phyloP scores from a whole-genome alignment of 2,888 invertebrate species.

The Amphipyra berbera region DNA sequence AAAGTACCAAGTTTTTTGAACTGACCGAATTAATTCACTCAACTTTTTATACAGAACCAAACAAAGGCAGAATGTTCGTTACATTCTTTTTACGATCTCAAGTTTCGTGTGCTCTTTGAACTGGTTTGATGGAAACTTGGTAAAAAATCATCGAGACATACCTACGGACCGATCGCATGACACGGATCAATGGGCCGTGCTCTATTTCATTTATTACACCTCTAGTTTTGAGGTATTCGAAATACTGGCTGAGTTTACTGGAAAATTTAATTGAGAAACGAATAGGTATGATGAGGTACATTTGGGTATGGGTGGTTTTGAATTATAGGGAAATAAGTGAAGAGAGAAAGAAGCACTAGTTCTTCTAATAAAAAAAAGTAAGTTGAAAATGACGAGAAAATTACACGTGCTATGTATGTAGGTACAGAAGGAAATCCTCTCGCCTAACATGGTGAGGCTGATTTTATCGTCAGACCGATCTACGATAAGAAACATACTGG shows the following conservation, averaged over 20 bases:
- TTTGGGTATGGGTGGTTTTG: no score
- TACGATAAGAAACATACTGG: no score
- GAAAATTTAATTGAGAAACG: slow-evolving; percentile 32
- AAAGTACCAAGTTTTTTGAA: not conserved
- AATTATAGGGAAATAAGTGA: not conserved
- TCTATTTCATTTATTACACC: slow-evolving; percentile 76
- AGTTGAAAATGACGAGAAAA: no score
- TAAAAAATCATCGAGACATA: slow-evolving; percentile 76
- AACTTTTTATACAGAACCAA: slow-evolving; percentile 61
- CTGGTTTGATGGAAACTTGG: slow-evolving; percentile 79
- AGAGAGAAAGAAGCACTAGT: no score
- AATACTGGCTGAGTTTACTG: slow-evolving; percentile 31
- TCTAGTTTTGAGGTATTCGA: slow-evolving; percentile 50
- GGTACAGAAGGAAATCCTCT: no score
- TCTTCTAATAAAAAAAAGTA: no score
- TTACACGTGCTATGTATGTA: no score
- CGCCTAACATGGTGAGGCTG: no score
- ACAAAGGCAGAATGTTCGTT: slow-evolving; percentile 43
- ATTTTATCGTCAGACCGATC: no score
- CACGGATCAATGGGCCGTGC: slow-evolving; percentile 74
- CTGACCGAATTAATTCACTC: slow-evolving; percentile 26
- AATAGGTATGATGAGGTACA: not conserved
- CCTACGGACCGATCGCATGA: slow-evolving; percentile 75
- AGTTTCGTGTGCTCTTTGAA: slow-evolving; percentile 85
- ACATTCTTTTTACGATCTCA: slow-evolving; percentile 69